Evolutionary conservation across 2,113 vertebrate genomes (phyloP).

Genomic region (Thryonomys swinderianus): DNA sequence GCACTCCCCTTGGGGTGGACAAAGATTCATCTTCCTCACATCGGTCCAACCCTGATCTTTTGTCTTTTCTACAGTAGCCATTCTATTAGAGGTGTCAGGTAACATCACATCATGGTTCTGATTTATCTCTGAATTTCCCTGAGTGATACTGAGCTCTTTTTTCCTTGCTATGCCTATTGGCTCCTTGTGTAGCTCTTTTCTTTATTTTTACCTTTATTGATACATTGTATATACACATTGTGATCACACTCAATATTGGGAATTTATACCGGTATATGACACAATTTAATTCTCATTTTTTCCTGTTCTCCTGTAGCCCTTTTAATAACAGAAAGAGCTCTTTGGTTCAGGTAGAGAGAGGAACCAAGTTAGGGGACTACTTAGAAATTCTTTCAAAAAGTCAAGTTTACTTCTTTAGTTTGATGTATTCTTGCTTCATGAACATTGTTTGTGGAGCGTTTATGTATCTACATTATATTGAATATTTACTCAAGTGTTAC

Average conservation of each 20-base stretch:
- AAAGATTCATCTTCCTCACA: not conserved
- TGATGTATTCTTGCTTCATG: not conserved
- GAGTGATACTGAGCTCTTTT: not conserved
- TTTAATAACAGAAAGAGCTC: not conserved
- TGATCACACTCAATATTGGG: no score
- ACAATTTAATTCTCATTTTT: no score
- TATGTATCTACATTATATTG: not conserved
- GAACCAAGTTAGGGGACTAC: not conserved
- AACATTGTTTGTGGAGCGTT: not conserved
- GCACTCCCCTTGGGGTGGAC: not conserved
- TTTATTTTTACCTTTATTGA: no score
- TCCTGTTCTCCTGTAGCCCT: no score
- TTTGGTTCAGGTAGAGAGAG: not conserved
- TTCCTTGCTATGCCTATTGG: not conserved
- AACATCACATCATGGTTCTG: not conserved
- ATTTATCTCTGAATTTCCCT: not conserved
- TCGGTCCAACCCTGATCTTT: not conserved
- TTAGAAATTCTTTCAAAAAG: not conserved
- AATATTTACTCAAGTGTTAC: not conserved
- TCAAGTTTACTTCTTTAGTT: not conserved
- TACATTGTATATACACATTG: no score
- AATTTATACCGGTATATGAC: no score
- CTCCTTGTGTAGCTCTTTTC: not conserved
- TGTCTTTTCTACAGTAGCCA: not conserved
- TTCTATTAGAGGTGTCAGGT: not conserved